Percentiles rank a stretch among this genome's conserved stretches.
These are phyloP conservation scores for Coptodon bakossiorum DNA, from an alignment of 2,113 vertebrate species.

Conservation along the genomic window DNA sequence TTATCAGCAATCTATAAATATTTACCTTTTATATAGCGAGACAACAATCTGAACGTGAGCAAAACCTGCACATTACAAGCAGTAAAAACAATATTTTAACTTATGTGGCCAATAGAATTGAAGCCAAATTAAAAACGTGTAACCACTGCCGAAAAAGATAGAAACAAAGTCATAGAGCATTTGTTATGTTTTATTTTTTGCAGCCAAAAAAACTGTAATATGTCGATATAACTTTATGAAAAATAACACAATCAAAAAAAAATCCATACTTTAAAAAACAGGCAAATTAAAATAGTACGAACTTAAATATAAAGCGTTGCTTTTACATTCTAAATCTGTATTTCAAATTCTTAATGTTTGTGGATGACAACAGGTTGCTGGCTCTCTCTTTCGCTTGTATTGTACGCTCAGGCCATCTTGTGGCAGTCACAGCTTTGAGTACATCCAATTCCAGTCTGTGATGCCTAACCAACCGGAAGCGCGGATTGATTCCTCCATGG, in stretches of 20 bases:
- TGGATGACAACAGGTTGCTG: conserved; percentile 4
- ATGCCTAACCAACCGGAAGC: conserved; percentile 50
- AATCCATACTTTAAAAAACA: background rate
- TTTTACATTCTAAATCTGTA: background rate
- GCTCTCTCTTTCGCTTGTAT: background rate
- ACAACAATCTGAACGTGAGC: background rate
- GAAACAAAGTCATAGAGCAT: background rate
- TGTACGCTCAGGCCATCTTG: conserved; percentile 32
- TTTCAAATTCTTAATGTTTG: background rate
- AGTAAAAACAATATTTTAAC: background rate
- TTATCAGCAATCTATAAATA: background rate
- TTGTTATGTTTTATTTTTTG: background rate
- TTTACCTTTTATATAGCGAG: background rate
- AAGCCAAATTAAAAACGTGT: background rate
- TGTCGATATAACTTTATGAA: background rate
- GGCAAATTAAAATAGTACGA: background rate
- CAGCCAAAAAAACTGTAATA: background rate
- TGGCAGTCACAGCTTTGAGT: conserved; percentile 3
- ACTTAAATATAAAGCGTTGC: background rate
- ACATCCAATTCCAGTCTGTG: conserved; percentile 22
- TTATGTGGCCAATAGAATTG: background rate
- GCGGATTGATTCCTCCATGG: conserved; percentile 49
- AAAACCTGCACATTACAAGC: background rate
- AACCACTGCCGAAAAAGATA: background rate
- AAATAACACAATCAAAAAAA: background rate